Base-by-base conservation (phyloP, 2,888 invertebrate genomes). In the Agapostemon virescens region DNA sequence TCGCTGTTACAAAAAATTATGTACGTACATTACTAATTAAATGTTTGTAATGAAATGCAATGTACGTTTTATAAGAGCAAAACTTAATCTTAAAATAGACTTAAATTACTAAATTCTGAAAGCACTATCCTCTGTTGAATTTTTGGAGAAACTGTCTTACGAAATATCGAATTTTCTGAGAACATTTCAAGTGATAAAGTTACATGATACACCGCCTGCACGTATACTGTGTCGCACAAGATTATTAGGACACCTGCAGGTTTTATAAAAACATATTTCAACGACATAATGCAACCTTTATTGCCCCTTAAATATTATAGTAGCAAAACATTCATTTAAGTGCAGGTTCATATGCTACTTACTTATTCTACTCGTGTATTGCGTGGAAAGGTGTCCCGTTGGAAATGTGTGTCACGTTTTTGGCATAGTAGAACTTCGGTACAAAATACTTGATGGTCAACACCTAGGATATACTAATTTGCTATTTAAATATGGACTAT, bases 211-310 rank as follows among this genome's bases (percentile, higher is more conserved):
- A 26, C 23, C 52, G 5, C 6, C 0, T 55, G 7, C 26, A 7
- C 17, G 26, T 49, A 49, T n/a, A n/a, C 49, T 4, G 49, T 49
- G 49, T 11, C 49, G n/a, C n/a, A 11, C 6, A n/a, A 49, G 49
- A 49, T 49, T 49, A 49, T 49, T 49, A n/a, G 49, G 49, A 49
- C 49, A 49, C 49, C 49, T 49, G 49, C 49, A 49, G n/a, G 49
- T n/a, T 49, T 49, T n/a, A n/a, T 49, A 49, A 49, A 49, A 49
- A 49, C 49, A n/a, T 49, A 49, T n/a, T 49, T n/a, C 49, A 49
- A 49, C n/a, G n/a, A n/a, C n/a, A 4, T 49, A 49, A 55, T 26
- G 42, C 11, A 42, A 42, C 11, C 42, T 42, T 42, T 0, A 3
- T 42, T 42, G 26, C 2, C 2, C 17, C 1, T 5, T 55, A 26